Evolutionary conservation across 2,888 invertebrate species (phyloP).

Genomic region (Caenorhabditis parvicauda): DNA sequence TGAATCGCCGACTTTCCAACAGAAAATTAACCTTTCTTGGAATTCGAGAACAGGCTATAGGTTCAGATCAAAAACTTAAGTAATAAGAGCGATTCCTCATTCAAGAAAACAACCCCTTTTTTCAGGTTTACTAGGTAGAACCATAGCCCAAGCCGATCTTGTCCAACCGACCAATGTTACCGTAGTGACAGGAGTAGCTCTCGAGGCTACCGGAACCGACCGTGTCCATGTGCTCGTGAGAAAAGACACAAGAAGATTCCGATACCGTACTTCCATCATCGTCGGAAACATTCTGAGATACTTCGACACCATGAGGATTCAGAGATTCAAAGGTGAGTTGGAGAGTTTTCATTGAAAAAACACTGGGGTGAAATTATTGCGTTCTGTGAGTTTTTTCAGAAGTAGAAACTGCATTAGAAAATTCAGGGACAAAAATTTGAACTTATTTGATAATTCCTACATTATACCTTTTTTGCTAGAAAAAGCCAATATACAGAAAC

Average conservation of each 20-base stretch:
- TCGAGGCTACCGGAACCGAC: constrained; percentile 59
- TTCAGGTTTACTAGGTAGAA: constrained; percentile 55
- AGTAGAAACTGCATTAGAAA: too few relatives aligned
- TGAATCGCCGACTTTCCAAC: neutral
- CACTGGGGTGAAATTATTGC: too few relatives aligned
- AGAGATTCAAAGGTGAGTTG: constrained; percentile 51
- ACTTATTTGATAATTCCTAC: neutral
- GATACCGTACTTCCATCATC: constrained; percentile 53
- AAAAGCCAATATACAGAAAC: too few relatives aligned
- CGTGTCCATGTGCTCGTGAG: constrained; percentile 42
- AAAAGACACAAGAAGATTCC: constrained; percentile 49
- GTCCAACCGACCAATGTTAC: constrained; percentile 60
- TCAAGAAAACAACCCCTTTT: neutral
- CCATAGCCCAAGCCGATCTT: constrained; percentile 55
- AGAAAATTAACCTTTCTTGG: neutral
- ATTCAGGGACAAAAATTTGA: too few relatives aligned
- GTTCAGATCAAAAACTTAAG: too few relatives aligned
- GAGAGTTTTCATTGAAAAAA: too few relatives aligned
- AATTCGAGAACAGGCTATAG: too few relatives aligned
- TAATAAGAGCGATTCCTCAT: neutral
- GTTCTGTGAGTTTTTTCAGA: too few relatives aligned
- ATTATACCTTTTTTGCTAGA: neutral
- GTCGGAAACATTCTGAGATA: constrained; percentile 60
- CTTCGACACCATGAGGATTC: constrained; percentile 60
- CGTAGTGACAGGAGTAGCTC: constrained; percentile 59